phyloP scores from a whole-genome alignment of 2,888 invertebrate genomes.

The Xanthia togata region DNA sequence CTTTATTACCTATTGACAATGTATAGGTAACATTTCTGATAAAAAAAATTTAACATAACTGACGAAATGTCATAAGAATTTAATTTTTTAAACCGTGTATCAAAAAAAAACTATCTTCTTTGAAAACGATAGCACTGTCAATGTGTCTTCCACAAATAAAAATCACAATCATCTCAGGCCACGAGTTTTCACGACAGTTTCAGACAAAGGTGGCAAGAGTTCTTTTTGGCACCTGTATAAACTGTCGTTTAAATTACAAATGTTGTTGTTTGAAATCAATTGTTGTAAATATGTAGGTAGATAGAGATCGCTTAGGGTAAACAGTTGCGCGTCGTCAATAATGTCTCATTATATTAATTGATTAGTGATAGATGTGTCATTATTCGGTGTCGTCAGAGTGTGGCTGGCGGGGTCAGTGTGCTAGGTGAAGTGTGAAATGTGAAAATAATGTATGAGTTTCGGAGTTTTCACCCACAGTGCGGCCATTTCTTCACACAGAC shows the following conservation, averaged over 20 bases:
- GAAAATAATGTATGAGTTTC: slow-evolving; percentile 16
- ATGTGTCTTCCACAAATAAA: slow-evolving; percentile 23
- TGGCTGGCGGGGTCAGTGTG: slow-evolving; percentile 28
- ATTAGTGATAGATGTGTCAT: slow-evolving; percentile 16
- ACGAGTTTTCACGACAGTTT: not conserved
- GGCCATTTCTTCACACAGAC: slow-evolving; percentile 31
- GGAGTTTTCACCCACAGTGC: slow-evolving; percentile 12
- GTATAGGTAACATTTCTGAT: too few species aligned
- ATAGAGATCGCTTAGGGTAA: not conserved
- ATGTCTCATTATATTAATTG: slow-evolving; percentile 10
- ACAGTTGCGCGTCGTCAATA: not conserved
- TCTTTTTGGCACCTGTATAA: slow-evolving; percentile 43
- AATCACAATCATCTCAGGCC: not conserved
- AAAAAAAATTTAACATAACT: too few species aligned
- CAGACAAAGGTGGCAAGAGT: slow-evolving; percentile 36
- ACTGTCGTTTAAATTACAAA: not conserved
- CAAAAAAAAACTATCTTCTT: not conserved
- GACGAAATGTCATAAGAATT: too few species aligned
- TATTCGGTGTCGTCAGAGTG: slow-evolving; percentile 34
- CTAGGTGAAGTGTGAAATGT: slow-evolving; percentile 45
- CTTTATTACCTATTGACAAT: too few species aligned
- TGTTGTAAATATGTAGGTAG: not conserved
- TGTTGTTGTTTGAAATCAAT: slow-evolving; percentile 15
- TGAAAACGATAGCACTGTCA: not conserved
- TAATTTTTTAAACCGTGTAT: not conserved